These are phyloP conservation scores for Catotricha subobsoleta DNA, from an alignment of 2,888 invertebrate species.

Conservation along the genomic window DNA sequence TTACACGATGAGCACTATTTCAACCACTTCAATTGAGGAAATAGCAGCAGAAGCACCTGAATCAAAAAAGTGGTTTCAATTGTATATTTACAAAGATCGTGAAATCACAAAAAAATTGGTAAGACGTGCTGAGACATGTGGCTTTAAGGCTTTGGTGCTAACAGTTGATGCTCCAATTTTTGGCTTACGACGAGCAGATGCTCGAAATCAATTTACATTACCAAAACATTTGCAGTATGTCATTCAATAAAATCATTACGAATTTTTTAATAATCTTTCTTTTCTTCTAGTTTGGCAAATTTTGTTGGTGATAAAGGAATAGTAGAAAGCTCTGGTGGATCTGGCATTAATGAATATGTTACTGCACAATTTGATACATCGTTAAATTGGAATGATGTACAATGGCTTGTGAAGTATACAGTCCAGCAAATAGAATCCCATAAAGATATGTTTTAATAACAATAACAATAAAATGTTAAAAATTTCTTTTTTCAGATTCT, in stretches of 20 bases:
- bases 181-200: conserved; percentile 64
- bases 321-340: conserved; percentile 28
- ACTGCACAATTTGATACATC: conserved; percentile 58
- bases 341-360: conserved; percentile 65
- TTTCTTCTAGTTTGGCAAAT: conserved; percentile 49
- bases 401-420: conserved; percentile 56
- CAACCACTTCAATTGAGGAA: conserved; percentile 78
- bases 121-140: conserved; percentile 56
- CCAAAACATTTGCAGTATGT: conserved; percentile 54
- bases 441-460: not conserved
- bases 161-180: conserved; percentile 82
- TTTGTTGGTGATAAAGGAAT: conserved; percentile 40
- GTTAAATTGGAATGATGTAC: conserved; percentile 71
- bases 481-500: conserved; percentile 33
- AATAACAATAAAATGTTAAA: conserved; percentile 3
- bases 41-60: conserved; percentile 58
- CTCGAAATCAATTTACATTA: conserved; percentile 64
- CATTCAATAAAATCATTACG: not conserved
- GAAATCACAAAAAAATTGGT: conserved; percentile 56
- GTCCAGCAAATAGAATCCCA: not conserved
- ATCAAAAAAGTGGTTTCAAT: conserved; percentile 73
- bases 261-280: conserved; percentile 6
- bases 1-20: conserved; percentile 67
- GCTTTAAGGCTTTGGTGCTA: conserved; percentile 71
- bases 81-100: conserved; percentile 78